phyloP scores from a whole-genome alignment of 2,888 invertebrate species.

The Ectemnius continuus region DNA sequence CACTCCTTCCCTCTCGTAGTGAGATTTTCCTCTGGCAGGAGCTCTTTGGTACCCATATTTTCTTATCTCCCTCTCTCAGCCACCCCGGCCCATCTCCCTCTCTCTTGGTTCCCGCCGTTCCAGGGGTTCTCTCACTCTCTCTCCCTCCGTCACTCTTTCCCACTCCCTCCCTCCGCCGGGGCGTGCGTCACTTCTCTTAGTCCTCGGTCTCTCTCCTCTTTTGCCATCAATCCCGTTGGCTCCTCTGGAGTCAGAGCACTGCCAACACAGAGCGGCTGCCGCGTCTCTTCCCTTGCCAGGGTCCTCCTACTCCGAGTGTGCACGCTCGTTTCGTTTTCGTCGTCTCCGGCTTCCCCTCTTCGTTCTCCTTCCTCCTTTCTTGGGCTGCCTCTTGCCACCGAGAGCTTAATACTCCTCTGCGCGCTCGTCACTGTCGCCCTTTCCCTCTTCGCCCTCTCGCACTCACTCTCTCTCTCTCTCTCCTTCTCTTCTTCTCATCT shows the following conservation, averaged over 20 bases:
- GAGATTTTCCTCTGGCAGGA: slow-evolving; percentile 32
- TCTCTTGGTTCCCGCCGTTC: slow-evolving; percentile 18
- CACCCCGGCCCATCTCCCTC: slow-evolving; percentile 24
- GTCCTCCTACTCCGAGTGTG: too few relatives aligned
- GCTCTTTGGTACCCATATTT: slow-evolving; percentile 8
- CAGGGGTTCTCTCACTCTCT: too few relatives aligned
- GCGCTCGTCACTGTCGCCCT: slow-evolving; percentile 4
- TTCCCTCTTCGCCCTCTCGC: not conserved
- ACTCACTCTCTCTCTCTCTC: too few relatives aligned
- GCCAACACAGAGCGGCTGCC: not conserved
- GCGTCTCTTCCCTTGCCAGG: not conserved
- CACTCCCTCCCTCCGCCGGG: too few relatives aligned
- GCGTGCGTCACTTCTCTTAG: slow-evolving; percentile 21
- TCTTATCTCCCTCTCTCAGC: slow-evolving; percentile 20
- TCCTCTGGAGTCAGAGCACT: slow-evolving; percentile 20
- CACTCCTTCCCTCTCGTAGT: slow-evolving; percentile 24
- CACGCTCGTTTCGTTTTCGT: slow-evolving; percentile 36
- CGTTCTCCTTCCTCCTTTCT: not conserved
- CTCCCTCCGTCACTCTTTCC: too few relatives aligned
- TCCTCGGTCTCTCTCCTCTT: not conserved
- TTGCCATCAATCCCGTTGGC: slow-evolving; percentile 44
- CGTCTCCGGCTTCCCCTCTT: slow-evolving; percentile 31
- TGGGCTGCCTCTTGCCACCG: not conserved
- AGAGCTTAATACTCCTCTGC: not conserved
- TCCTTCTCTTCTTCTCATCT: not conserved